Percentiles rank a stretch among this genome's conserved stretches.
These are phyloP conservation scores for Penaeus monodon DNA, from an alignment of 2,888 invertebrate genomes.

Conservation along the genomic window DNA sequence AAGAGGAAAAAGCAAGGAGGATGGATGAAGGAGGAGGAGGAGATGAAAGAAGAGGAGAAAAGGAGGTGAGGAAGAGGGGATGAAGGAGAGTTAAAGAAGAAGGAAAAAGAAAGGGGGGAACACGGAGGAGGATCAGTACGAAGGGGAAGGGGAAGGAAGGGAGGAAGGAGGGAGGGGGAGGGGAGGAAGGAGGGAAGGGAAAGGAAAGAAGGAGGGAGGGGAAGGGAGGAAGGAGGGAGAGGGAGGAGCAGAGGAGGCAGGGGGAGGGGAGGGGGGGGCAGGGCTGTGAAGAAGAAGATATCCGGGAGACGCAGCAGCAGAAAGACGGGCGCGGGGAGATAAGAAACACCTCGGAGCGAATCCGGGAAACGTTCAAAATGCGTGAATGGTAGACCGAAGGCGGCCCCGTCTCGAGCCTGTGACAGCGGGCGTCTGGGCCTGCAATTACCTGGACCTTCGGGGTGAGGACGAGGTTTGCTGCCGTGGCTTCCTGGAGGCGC, in stretches of 20 bases:
- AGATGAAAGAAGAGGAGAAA: background rate
- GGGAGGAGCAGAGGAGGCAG: background rate
- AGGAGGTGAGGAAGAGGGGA: background rate
- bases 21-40: background rate
- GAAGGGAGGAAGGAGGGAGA: background rate
- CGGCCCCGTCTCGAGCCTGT: too few species aligned
- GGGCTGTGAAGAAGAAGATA: background rate
- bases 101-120: background rate
- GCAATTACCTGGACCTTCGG: background rate
- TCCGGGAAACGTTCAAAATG: too few species aligned
- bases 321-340: background rate
- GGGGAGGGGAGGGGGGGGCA: background rate
- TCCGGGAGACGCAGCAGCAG: background rate
- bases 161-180: background rate
- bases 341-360: too few species aligned
- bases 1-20: background rate
- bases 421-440: too few species aligned
- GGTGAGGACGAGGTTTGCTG: too few species aligned
- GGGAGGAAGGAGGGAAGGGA: background rate
- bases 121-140: too few species aligned
- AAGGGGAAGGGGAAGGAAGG: background rate
- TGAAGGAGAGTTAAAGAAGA: background rate
- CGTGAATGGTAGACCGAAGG: too few species aligned
- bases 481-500: too few species aligned
- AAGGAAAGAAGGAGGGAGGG: background rate